Evolutionary conservation across 2,113 vertebrate genomes (phyloP).

Genomic region (Oryzias javanicus): DNA sequence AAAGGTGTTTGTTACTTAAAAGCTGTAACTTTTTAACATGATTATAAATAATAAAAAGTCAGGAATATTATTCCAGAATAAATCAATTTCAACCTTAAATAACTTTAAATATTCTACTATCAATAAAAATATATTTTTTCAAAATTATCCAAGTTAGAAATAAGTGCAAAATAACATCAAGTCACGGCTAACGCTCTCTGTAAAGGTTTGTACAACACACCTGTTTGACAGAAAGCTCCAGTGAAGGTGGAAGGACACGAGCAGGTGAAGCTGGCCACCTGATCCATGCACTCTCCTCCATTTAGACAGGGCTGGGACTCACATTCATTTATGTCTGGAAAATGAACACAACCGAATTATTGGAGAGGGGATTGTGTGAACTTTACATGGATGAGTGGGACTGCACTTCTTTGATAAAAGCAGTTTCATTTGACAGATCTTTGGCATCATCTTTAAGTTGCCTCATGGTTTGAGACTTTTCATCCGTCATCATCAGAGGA

Average conservation of each 20-base stretch:
- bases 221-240: conserved; percentile 87
- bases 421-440: conserved; percentile 67
- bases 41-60: too few relatives aligned
- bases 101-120: too few relatives aligned
- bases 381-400: conserved; percentile 34
- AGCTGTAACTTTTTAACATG: too few relatives aligned
- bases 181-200: too few relatives aligned
- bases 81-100: too few relatives aligned
- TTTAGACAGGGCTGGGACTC: conserved; percentile 86
- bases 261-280: conserved; percentile 83
- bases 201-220: conserved; percentile 59
- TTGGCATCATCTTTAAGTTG: conserved; percentile 55
- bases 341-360: conserved; percentile 12
- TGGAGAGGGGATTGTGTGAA: conserved; percentile 15
- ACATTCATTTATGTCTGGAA: conserved; percentile 86
- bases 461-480: conserved; percentile 64
- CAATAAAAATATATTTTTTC: too few relatives aligned
- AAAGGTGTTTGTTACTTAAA: too few relatives aligned
- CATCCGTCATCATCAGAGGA: conserved; percentile 43
- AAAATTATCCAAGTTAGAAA: too few relatives aligned
- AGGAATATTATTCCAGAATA: too few relatives aligned
- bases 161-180: too few relatives aligned
- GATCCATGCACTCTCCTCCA: conserved; percentile 82
- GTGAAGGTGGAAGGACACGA: conserved; percentile 79
- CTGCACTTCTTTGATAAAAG: conserved; percentile 39